Base-by-base conservation (phyloP, 2,797 vertebrate genomes). In the Cyprinella venusta region DNA sequence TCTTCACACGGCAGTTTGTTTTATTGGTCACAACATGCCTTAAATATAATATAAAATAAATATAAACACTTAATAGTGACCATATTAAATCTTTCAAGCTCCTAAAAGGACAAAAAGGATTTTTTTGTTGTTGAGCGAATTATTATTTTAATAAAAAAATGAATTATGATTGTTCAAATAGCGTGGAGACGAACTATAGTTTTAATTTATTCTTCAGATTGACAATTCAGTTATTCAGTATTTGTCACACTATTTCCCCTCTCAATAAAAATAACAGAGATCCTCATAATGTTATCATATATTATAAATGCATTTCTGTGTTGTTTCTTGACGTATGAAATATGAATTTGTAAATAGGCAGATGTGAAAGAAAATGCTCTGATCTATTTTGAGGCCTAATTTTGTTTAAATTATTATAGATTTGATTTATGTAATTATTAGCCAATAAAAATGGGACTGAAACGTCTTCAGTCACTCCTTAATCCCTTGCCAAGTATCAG, bases 371-470 rank as follows among this genome's bases (percentile, higher is more conserved):
- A 88, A 92, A 84, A 87, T 68, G 79, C 79, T 89, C 54, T 83
- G 38, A 90, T 88, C 77, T 90, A 89, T 92, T 88, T 89, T 82
- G 54, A 87, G 72, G 83, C 84, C 74, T 80, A 69, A 70, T 85
- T 81, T 70, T 40, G 65, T 82, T 90, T 90, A 90, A 90, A 86
- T 90, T 90, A 87, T 90, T 88, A 74, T 84, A 84, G 64, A 76
- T 48, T 77, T 64, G 71, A 81, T 77, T 79, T 81, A 56, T 76
- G 72, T 42, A 76, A 80, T 86, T 80, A 59, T 86, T 68, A 82
- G 71, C 24, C 76, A 21, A 61, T 79, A 33, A 33, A 68, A 81
- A 83, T 65, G 78, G 68, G 86, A 75, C 87, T 80, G 26, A 65
- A 54, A 76, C 68, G 8, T 80, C 50, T 78, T 79, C 67, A 74